These are phyloP conservation scores for Colius striatus DNA, from an alignment of 2,113 vertebrate species.

Conservation along the genomic window DNA sequence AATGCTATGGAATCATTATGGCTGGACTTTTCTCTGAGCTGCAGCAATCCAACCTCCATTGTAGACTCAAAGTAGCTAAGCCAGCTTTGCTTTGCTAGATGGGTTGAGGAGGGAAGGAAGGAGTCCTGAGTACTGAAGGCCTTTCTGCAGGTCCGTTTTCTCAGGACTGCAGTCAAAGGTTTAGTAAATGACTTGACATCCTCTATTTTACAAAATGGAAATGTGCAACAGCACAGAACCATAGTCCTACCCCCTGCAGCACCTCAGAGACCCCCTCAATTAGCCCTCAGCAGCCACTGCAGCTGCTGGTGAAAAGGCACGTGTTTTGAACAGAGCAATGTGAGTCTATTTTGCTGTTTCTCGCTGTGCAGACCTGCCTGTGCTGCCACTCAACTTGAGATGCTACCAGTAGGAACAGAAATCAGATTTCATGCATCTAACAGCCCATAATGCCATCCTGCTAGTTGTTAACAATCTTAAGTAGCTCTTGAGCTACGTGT, in stretches of 20 bases:
- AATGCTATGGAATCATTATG: neutral
- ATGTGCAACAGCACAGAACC: neutral
- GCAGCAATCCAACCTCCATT: neutral
- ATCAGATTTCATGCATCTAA: neutral
- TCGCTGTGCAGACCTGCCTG: neutral
- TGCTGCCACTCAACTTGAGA: neutral
- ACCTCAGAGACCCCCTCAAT: neutral
- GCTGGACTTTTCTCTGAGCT: neutral
- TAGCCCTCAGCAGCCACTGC: neutral
- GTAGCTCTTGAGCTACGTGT: neutral
- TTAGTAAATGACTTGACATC: neutral
- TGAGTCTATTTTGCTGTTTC: neutral
- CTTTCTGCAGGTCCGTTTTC: neutral
- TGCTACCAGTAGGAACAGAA: neutral
- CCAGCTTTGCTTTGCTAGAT: neutral
- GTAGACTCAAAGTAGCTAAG: neutral
- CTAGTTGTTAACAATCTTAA: neutral
- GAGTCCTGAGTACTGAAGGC: neutral
- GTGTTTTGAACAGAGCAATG: neutral
- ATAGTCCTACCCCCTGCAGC: neutral
- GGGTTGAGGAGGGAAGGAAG: neutral
- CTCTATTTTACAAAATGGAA: neutral
- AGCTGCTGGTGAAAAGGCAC: neutral
- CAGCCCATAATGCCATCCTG: neutral
- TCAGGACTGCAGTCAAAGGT: neutral